Percentiles rank a stretch among this genome's conserved stretches.
Evolutionary conservation across 2,113 vertebrate genomes (phyloP).

Genomic region (Heterotis niloticus): DNA sequence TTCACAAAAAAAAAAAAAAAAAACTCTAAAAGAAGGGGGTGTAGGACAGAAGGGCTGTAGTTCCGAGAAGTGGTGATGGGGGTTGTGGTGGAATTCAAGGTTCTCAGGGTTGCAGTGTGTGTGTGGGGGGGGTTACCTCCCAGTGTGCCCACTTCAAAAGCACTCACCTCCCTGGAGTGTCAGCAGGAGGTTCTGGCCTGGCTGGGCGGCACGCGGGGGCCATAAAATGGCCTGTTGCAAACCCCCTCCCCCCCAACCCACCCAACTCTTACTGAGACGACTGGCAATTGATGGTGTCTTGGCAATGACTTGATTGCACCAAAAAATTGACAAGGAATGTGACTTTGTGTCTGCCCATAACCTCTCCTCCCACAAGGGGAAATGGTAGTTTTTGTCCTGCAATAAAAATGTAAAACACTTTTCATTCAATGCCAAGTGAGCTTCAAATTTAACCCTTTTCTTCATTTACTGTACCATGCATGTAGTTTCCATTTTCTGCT

Average conservation of each 20-base stretch:
- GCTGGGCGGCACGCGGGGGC: slow-evolving; percentile 24
- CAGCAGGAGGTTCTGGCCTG: slow-evolving; percentile 37
- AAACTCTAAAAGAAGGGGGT: slow-evolving; percentile 11
- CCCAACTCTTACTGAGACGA: neutral
- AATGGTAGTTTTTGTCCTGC: too few species aligned
- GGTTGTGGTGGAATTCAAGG: slow-evolving; percentile 36
- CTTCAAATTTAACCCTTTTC: too few species aligned
- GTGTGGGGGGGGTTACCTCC: slow-evolving; percentile 16
- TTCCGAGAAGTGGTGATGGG: slow-evolving; percentile 39
- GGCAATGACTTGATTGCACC: slow-evolving; percentile 16
- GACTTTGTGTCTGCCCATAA: neutral
- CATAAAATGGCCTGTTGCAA: slow-evolving; percentile 22
- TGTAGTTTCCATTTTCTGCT: too few species aligned
- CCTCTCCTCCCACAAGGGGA: neutral
- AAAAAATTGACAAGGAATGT: slow-evolving; percentile 25
- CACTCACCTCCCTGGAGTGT: slow-evolving; percentile 14
- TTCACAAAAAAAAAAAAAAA: slow-evolving; percentile 11
- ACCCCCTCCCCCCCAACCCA: slow-evolving; percentile 19
- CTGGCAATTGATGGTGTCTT: neutral
- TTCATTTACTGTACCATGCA: too few species aligned
- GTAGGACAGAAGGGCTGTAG: slow-evolving; percentile 30
- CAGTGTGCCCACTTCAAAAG: slow-evolving; percentile 39
- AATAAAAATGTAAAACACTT: too few species aligned
- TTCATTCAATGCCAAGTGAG: too few species aligned
- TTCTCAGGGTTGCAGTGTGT: slow-evolving; percentile 34